A percentile compares a stretch with the other conserved stretches of the same genome.
phyloP scores from a whole-genome alignment of 2,888 invertebrate species.

The Polyommatus iphigenia region DNA sequence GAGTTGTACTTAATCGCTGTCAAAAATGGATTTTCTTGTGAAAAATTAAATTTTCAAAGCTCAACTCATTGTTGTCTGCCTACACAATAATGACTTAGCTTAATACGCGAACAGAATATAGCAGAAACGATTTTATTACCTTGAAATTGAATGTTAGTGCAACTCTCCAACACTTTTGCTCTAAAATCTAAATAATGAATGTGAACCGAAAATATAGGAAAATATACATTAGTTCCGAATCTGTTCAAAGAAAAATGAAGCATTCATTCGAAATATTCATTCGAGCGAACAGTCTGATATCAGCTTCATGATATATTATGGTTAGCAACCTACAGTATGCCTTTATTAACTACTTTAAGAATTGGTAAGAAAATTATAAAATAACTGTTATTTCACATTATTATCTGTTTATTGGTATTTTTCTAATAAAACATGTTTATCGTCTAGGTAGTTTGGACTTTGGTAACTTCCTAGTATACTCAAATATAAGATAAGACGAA shows the following conservation, averaged over 20 bases:
- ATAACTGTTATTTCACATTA: too few relatives aligned
- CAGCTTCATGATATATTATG: too few relatives aligned
- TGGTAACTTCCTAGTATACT: neutral
- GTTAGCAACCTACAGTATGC: too few relatives aligned
- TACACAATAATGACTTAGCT: neutral
- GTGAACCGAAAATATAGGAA: too few relatives aligned
- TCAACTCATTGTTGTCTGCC: neutral
- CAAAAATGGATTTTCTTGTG: neutral
- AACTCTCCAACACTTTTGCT: too few relatives aligned
- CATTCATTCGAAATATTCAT: neutral
- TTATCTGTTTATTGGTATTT: neutral
- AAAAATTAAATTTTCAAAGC: conserved; percentile 17
- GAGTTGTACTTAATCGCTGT: conserved; percentile 9
- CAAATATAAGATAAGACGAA: neutral
- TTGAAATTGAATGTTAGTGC: too few relatives aligned
- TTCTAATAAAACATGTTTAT: neutral
- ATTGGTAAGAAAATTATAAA: too few relatives aligned
- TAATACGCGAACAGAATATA: neutral
- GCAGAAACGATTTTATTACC: neutral
- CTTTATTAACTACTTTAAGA: too few relatives aligned
- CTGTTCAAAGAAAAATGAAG: neutral
- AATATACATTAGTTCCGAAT: neutral
- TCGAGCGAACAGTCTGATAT: neutral
- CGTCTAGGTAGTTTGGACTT: neutral
- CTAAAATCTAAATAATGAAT: too few relatives aligned